Evolutionary conservation across 2,113 vertebrate species (phyloP).

Genomic region (Toxotes jaculatrix): DNA sequence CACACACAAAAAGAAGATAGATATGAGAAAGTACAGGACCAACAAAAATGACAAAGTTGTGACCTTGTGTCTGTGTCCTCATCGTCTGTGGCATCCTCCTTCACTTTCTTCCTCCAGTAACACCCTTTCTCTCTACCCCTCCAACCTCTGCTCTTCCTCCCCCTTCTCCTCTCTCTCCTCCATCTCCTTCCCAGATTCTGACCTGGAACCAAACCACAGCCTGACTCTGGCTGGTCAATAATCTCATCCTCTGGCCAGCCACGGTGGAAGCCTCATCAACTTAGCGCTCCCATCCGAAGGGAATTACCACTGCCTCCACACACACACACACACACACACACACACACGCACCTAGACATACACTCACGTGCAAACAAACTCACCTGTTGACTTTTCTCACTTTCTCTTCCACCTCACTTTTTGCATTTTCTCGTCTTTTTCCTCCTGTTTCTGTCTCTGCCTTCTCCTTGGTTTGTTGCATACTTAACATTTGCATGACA

Average conservation of each 20-base stretch:
- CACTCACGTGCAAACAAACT: slow-evolving; percentile 15
- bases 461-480: background rate
- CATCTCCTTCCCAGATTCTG: slow-evolving; percentile 31
- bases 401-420: slow-evolving; percentile 7
- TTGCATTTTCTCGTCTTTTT: background rate
- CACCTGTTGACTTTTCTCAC: slow-evolving; percentile 54
- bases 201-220: slow-evolving; percentile 54
- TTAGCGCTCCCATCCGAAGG: slow-evolving; percentile 48
- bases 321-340: slow-evolving; percentile 15
- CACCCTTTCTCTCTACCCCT: background rate
- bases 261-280: slow-evolving; percentile 64
- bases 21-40: background rate
- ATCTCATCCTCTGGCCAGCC: slow-evolving; percentile 59
- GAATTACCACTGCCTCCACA: slow-evolving; percentile 39
- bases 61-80: background rate
- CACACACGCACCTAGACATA: slow-evolving; percentile 16
- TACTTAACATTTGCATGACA: slow-evolving; percentile 1
- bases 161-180: slow-evolving; percentile 1
- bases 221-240: slow-evolving; percentile 62
- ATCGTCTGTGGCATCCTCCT: background rate
- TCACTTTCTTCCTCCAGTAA: background rate
- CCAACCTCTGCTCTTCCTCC: background rate
- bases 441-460: background rate
- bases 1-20: no score
- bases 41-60: background rate